Percentiles rank a stretch among this genome's conserved stretches.
phyloP scores from a whole-genome alignment of 2,113 vertebrate genomes.

The Phylloscopus trochiloides region DNA sequence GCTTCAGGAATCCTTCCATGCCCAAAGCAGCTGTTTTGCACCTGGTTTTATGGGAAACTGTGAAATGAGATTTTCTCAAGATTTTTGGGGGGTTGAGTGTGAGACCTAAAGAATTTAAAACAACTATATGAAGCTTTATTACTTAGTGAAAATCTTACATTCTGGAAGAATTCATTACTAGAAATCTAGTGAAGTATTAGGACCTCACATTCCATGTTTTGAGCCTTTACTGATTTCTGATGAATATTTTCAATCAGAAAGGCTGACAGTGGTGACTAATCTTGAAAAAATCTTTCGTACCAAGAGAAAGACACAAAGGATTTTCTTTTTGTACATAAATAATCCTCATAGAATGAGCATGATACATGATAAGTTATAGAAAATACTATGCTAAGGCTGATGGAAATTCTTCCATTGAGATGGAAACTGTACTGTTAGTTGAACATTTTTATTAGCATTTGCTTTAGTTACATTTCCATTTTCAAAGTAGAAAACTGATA shows the following conservation, averaged over 20 bases:
- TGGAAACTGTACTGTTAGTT: background rate
- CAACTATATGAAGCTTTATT: constrained; percentile 14
- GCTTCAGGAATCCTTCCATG: constrained; percentile 16
- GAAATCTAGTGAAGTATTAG: background rate
- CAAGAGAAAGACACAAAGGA: background rate
- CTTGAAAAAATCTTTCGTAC: background rate
- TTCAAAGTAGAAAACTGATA: constrained; percentile 40
- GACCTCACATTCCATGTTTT: background rate
- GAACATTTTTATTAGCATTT: constrained; percentile 41
- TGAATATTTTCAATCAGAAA: background rate
- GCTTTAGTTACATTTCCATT: constrained; percentile 32
- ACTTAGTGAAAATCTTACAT: background rate
- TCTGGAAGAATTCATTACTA: background rate
- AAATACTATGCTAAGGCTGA: background rate
- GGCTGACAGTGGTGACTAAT: background rate
- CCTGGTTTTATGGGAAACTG: constrained; percentile 75
- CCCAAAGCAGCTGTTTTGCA: constrained; percentile 69
- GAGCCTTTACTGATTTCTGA: background rate
- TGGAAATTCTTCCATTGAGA: background rate
- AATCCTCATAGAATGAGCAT: background rate
- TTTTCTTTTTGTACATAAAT: background rate
- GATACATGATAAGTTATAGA: background rate
- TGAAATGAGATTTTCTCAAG: constrained; percentile 76
- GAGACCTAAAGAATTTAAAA: background rate
- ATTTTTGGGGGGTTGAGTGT: constrained; percentile 41